These are phyloP conservation scores for Lydus trimaculatus DNA, from an alignment of 2,888 invertebrate genomes.

Conservation along the genomic window DNA sequence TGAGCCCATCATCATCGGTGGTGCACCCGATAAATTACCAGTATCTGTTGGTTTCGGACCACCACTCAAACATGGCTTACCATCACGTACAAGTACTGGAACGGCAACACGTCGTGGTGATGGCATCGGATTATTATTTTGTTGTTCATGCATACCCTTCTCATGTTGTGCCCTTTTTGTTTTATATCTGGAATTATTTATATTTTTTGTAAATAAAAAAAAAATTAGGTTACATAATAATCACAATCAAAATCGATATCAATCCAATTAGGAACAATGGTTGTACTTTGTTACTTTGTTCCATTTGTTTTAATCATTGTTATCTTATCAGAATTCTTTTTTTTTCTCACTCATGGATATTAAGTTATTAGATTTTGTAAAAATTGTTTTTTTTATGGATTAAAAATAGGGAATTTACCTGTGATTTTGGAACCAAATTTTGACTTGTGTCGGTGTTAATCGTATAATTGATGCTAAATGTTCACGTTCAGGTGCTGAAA, in stretches of 20 bases:
- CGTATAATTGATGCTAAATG: conserved; percentile 94
- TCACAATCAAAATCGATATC: conserved; percentile 8
- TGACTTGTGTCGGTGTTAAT: conserved; percentile 96
- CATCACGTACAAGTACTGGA: conserved; percentile 92
- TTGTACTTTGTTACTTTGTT: conserved; percentile 11
- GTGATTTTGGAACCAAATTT: conserved; percentile 99
- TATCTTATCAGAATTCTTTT: background rate
- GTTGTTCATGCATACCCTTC: conserved; percentile 75
- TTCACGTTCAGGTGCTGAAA: conserved; percentile 97
- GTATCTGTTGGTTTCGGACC: conserved; percentile 56
- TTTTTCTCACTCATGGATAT: background rate
- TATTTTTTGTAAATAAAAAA: conserved; percentile 34
- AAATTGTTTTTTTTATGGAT: background rate
- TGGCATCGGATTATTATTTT: conserved; percentile 62
- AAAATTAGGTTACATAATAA: background rate
- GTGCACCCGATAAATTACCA: conserved; percentile 41
- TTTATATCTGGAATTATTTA: conserved; percentile 93
- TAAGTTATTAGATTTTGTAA: background rate
- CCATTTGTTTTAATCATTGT: background rate
- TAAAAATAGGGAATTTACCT: conserved; percentile 61
- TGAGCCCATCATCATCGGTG: conserved; percentile 54
- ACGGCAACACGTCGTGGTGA: conserved; percentile 93
- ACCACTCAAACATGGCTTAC: conserved; percentile 83
- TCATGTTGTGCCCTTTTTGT: conserved; percentile 98
- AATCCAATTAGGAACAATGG: background rate